Base-by-base conservation (phyloP, 2,888 invertebrate species). In the Dexiosoma caninum region DNA sequence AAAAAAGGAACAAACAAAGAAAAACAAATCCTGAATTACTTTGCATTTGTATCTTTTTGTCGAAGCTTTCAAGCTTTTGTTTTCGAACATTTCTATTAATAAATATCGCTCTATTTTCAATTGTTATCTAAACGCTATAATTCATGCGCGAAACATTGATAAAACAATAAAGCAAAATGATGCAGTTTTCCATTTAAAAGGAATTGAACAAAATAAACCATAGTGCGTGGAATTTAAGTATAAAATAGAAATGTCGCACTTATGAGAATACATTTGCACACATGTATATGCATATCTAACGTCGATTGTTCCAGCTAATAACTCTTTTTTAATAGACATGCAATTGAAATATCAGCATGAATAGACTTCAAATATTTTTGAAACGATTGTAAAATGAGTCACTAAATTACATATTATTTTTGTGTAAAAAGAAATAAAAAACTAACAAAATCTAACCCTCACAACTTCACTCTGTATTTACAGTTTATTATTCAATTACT, bases 71-170 rank as follows among this genome's bases (percentile, higher is more conserved):
- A 30, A 60, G 14, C 60, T 12, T 59, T 76, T 55, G 12, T 70
- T 27, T 69, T 51, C 19, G 27, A 57, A 40, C 19, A 27, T 59
- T 59, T 37, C 2, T 14, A 57, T 9, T 30, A 35, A 40, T 42
- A 44, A 16, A 35, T 37, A 9, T 37, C 8, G 27, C 10, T 51
- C 53, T 60, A 30, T 21, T 66, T 46, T 57, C 16, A n/a, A 16
- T 57, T 21, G 35, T 27, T 72, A 76, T 76, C 76, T 60, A 32
- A 71, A 81, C 67, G 80, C 80, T 72, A 81, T 81, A 81, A 76
- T 42, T 81, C 76, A 81, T 72, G 80, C 67, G 59, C 30, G 32
- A 70, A 37, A 57, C 32, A 16, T 49, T 59, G 66, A 74, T 70
- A 74, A 78, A 64, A 74, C 59, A 77, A 62, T 67, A 67, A 70